Conservation (phyloP, 2,113 vertebrate genomes). For the Leiothrix lutea region DNA sequence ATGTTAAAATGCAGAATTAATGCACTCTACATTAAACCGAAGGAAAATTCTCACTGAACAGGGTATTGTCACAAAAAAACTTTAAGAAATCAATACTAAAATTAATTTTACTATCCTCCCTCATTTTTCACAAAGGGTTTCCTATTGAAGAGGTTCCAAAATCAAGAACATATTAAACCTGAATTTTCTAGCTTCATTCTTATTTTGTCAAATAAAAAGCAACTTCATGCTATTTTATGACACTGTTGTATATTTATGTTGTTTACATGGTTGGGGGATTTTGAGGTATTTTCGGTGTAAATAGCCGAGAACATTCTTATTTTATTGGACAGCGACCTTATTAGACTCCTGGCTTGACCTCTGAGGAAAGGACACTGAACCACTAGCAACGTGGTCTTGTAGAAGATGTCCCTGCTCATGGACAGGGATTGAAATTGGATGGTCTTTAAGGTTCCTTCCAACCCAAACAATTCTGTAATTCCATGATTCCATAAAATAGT, state of each 20-base stretch:
- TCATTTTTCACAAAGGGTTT: background rate
- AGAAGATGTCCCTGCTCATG: background rate
- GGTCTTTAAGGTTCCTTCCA: background rate
- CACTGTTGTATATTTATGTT: fast-evolving
- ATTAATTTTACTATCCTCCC: fast-evolving
- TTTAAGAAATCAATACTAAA: background rate
- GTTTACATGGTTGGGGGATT: fast-evolving
- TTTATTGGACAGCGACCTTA: background rate
- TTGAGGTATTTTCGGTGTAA: fast-evolving
- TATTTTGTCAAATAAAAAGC: background rate
- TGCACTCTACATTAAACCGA: background rate
- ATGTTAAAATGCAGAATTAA: background rate
- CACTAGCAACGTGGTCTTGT: fast-evolving
- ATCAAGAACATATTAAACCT: background rate
- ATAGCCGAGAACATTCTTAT: background rate
- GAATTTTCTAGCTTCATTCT: background rate
- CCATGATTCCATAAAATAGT: fast-evolving
- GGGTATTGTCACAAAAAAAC: fast-evolving
- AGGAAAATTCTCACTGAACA: background rate
- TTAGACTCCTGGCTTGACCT: background rate
- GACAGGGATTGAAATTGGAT: background rate
- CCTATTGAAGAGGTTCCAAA: background rate
- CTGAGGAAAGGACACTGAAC: background rate
- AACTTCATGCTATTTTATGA: background rate
- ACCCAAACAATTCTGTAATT: background rate